Percentiles rank a stretch among this genome's conserved stretches.
These are phyloP conservation scores for Euphonia xanthogaster DNA, from an alignment of 2,797 vertebrate genomes.

Conservation along the genomic window DNA sequence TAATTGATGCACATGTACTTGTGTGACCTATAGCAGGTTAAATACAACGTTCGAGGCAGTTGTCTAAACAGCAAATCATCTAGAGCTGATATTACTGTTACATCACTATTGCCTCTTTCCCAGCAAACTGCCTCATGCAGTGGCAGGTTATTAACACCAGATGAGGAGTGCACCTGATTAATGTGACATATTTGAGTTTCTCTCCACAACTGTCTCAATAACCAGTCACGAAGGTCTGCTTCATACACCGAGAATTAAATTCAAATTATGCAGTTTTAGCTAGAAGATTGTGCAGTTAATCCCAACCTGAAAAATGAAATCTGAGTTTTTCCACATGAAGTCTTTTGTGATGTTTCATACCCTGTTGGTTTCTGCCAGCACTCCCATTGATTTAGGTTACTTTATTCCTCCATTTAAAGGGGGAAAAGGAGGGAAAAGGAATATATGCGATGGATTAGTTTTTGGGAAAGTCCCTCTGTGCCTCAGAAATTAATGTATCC, in stretches of 20 bases:
- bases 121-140: slow-evolving; percentile 21
- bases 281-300: slow-evolving; percentile 70
- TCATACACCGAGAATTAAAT: slow-evolving; percentile 83
- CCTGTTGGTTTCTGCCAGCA: slow-evolving; percentile 36
- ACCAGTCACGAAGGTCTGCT: slow-evolving; percentile 71
- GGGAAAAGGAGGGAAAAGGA: fast-evolving
- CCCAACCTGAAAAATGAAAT: slow-evolving; percentile 36
- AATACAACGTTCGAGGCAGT: not conserved
- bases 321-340: slow-evolving; percentile 34
- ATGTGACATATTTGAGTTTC: slow-evolving; percentile 79
- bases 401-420: slow-evolving; percentile 1
- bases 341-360: slow-evolving; percentile 43
- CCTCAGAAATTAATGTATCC: not conserved
- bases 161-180: slow-evolving; percentile 82
- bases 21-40: slow-evolving; percentile 36
- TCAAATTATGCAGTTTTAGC: slow-evolving; percentile 80
- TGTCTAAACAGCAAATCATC: slow-evolving; percentile 21
- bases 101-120: slow-evolving; percentile 20
- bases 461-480: not conserved
- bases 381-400: not conserved
- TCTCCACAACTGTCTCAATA: slow-evolving; percentile 79
- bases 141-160: slow-evolving; percentile 64
- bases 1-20: not conserved
- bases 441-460: fast-evolving
- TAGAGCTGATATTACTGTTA: slow-evolving; percentile 10